phyloP scores from a whole-genome alignment of 1,140 invertebrate species.

The Bradynema listronoti region DNA sequence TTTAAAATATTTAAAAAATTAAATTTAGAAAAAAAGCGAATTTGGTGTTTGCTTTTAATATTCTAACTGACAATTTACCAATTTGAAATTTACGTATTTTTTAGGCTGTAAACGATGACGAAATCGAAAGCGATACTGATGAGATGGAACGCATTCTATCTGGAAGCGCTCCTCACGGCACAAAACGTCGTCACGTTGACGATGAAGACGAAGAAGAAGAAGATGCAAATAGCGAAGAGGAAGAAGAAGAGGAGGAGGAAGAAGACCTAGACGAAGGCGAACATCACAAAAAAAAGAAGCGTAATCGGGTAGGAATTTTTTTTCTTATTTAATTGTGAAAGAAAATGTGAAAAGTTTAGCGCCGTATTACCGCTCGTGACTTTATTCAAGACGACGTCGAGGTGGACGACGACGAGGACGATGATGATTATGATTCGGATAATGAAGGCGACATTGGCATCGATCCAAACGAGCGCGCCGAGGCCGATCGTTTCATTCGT shows the following conservation, averaged over 20 bases:
- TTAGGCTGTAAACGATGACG: slow-evolving; percentile 1
- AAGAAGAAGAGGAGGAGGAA: slow-evolving; percentile 30
- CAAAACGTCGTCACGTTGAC: neutral
- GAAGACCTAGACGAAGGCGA: slow-evolving; percentile 30
- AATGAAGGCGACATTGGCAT: slow-evolving; percentile 51
- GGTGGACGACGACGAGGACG: slow-evolving; percentile 55
- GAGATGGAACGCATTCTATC: neutral
- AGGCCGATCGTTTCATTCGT: slow-evolving; percentile 41
- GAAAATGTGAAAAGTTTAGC: slow-evolving; percentile 23
- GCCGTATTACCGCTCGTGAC: slow-evolving; percentile 43
- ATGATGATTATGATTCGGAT: slow-evolving; percentile 36
- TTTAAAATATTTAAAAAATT: neutral
- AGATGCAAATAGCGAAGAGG: slow-evolving; percentile 39
- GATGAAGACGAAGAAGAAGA: slow-evolving; percentile 2
- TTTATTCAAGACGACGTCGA: slow-evolving; percentile 56
- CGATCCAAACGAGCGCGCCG: slow-evolving; percentile 50
- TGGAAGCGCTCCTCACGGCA: neutral
- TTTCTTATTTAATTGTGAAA: slow-evolving; percentile 3
- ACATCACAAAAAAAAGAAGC: slow-evolving; percentile 21
- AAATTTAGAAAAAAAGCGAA: neutral
- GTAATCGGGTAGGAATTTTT: slow-evolving; percentile 9
- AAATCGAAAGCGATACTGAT: neutral
- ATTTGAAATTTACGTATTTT: neutral
- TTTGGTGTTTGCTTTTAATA: neutral
- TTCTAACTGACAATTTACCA: neutral